Base-by-base conservation (phyloP, 2,113 vertebrate species). In the Xenotilapia caudafasciata region DNA sequence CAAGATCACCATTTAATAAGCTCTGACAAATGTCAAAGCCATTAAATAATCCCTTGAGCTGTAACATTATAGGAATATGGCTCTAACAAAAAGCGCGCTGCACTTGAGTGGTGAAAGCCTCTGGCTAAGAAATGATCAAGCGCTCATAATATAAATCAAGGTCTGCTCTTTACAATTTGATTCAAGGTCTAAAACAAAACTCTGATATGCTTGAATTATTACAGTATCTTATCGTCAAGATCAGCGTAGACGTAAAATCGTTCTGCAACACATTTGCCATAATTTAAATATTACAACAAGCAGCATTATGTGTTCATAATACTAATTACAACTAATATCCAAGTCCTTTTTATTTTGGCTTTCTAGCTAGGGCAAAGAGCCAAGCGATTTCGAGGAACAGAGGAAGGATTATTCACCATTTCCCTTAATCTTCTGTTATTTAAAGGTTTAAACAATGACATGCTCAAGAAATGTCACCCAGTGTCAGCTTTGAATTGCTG, bases 1-100 rank as follows among this genome's bases (percentile, higher is more conserved):
- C 60, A 90, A 87, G 88, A 86, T 92, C 87, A 47, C 42, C 9
- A 4, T 90, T 83, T 90, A 90, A 93, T 85, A 79, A 54, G 62
- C 89, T 83, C 33, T 21, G 88, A 93, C 90, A 94, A 92, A 93
- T 92, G 89, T 93, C 89, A 91, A 90, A 26, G 6, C 17, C 79
- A 75, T 94, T 92, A 85, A 86, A 92, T 75, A 92, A 92, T 88
- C 86, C 87, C 73, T 83, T 51, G 68, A 91, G 91, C 85, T 83
- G 80, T 86, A 84, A 87, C 88, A 84, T 88, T 87, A 87, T 56
- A 82, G 58, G 87, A 89, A 89, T 82, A 89, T 68, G 45, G 62
- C 55, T 88, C 68, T 7, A 19, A 86, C 82, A 79, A 85, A 86
- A 84, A 85, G 79, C 42, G 7, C 35, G 26, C 28, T 17, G 73